Evolutionary conservation across 2,888 invertebrate species (phyloP).

Genomic region (Pollenia angustigena): DNA sequence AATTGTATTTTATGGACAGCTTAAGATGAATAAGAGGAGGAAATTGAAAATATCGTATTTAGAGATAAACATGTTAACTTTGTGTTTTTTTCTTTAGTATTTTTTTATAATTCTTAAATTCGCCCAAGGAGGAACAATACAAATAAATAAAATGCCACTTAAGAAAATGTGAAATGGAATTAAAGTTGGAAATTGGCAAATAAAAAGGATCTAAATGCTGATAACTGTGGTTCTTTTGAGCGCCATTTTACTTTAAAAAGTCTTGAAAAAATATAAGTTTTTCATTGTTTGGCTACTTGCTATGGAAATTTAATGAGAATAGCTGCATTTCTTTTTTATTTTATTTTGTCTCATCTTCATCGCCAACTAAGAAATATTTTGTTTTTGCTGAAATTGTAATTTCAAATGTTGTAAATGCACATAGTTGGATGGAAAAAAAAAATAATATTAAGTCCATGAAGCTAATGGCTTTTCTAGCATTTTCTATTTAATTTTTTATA

Average conservation of each 20-base stretch:
- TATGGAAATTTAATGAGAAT: slow-evolving; percentile 62
- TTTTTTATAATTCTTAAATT: slow-evolving; percentile 1
- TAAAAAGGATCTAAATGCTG: slow-evolving; percentile 38
- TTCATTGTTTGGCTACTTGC: slow-evolving; percentile 32
- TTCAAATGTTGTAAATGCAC: slow-evolving; percentile 5
- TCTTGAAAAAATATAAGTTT: slow-evolving; percentile 15
- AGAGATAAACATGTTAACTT: slow-evolving; percentile 60
- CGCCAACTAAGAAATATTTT: neutral
- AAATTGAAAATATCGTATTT: slow-evolving; percentile 63
- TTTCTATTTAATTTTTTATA: slow-evolving; percentile 24
- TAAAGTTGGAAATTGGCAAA: slow-evolving; percentile 39
- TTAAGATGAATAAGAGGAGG: slow-evolving; percentile 32
- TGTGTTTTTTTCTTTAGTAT: neutral
- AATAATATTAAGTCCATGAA: slow-evolving; percentile 23
- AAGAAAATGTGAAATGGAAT: slow-evolving; percentile 27
- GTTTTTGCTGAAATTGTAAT: neutral
- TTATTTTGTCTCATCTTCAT: slow-evolving; percentile 15
- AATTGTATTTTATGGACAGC: slow-evolving; percentile 46
- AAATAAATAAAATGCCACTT: slow-evolving; percentile 38
- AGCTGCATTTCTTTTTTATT: slow-evolving; percentile 23
- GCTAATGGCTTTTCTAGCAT: slow-evolving; percentile 44
- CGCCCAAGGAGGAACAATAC: slow-evolving; percentile 22
- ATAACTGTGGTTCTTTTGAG: slow-evolving; percentile 36
- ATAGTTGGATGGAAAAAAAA: neutral
- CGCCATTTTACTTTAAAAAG: slow-evolving; percentile 31